Base-by-base conservation (phyloP, 2,888 invertebrate species). In the Aporophyla nigra region DNA sequence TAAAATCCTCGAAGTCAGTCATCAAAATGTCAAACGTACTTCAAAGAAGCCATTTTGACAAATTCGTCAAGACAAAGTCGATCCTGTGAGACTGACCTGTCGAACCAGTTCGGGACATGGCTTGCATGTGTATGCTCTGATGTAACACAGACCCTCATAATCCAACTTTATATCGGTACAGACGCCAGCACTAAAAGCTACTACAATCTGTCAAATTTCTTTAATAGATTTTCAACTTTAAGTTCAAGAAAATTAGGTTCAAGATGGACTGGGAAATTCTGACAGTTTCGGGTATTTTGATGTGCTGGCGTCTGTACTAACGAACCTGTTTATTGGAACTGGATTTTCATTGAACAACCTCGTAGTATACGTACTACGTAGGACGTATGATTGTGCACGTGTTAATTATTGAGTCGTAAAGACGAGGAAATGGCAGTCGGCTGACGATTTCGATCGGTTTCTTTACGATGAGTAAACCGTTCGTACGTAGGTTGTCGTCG, bases 391-490 rank as follows among this genome's bases (percentile, higher is more conserved):
- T 58, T 27, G 43, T 46, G 24, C 84, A 85, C 63, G 76, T 80
- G 76, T 54, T 71, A 62, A 71, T 77, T n/a, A 80, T 78, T 83
- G 65, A 71, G 72, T 83, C 76, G 74, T 86, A 76, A 86, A 87
- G 46, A 54, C 65, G 66, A 83, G 78, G 71, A 86, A 81, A 87
- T 75, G 51, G 21, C 62, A 33, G 61, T 51, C 80, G 49, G 49
- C 72, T 79, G 76, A 78, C 83, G 43, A 58, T 67, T 49, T 59
- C 65, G 61, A 61, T 74, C 58, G 65, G 54, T 54, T 74, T 68
- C 63, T 75, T 87, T 79, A 83, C 69, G 80, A 78, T 54, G 68
- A 51, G n/a, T 40, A 53, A 71, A 72, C 14, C 19, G 14, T 33
- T 56, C 27, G 56, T 27, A 21, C 9, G 58, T n/a, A 73, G 43